Evolutionary conservation across 2,113 vertebrate genomes (phyloP).

Genomic region (Jaculus jaculus): DNA sequence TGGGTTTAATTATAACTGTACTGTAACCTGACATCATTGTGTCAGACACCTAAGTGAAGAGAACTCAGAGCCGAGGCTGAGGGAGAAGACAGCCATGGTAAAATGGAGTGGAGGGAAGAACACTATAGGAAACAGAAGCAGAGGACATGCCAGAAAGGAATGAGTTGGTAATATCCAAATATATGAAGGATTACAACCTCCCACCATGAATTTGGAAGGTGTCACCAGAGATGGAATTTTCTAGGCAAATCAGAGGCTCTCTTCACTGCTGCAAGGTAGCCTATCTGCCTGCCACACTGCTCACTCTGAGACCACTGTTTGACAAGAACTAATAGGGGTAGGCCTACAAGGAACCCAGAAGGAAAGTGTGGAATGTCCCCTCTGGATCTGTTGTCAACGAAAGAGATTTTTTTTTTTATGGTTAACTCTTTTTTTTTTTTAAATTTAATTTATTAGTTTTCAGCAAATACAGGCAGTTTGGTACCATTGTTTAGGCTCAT

Average conservation of each 20-base stretch:
- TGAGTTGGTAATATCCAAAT: too few species aligned
- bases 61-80: not conserved
- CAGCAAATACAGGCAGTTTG: too few species aligned
- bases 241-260: not conserved
- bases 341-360: not conserved
- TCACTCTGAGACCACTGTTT: not conserved
- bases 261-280: not conserved
- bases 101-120: rapidly evolving
- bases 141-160: not conserved
- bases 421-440: too few species aligned
- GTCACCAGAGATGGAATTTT: not conserved
- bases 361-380: not conserved
- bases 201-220: not conserved
- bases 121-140: not conserved
- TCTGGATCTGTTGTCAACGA: not conserved
- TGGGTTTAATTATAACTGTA: not conserved
- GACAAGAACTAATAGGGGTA: not conserved
- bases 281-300: not conserved
- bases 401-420: not conserved
- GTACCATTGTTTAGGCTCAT: too few species aligned
- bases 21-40: conserved; percentile 6
- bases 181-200: not conserved
- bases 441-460: too few species aligned
- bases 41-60: not conserved
- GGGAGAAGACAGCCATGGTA: not conserved